phyloP scores from a whole-genome alignment of 2,797 vertebrate species.

The Echiichthys vipera region DNA sequence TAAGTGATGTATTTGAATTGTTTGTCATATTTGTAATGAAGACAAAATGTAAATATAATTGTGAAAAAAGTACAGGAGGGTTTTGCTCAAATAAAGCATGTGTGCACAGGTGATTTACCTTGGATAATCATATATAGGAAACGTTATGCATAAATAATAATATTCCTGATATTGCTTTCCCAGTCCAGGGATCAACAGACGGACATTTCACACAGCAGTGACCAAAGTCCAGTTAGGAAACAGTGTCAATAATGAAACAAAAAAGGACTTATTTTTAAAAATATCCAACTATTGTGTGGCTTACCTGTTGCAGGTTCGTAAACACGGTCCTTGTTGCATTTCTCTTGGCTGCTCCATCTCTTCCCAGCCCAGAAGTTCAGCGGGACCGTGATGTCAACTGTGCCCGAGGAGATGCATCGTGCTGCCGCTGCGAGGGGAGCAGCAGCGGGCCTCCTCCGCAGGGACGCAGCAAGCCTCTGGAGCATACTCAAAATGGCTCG shows the following conservation, averaged over 20 bases:
- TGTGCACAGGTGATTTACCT: not conserved
- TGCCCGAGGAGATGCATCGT: constrained; percentile 84
- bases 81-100: not conserved
- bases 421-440: constrained; percentile 53
- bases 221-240: constrained; percentile 57
- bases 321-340: constrained; percentile 79
- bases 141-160: not conserved
- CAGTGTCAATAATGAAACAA: not conserved
- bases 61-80: not conserved
- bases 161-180: not conserved
- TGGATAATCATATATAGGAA: not conserved
- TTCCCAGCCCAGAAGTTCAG: constrained; percentile 91
- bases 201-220: not conserved
- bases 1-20: no score
- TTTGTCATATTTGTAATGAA: no score
- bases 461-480: constrained; percentile 38
- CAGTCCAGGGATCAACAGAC: not conserved
- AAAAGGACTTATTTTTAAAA: not conserved
- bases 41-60: no score
- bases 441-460: constrained; percentile 39
- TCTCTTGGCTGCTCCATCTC: constrained; percentile 80
- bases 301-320: constrained; percentile 94
- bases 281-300: no score
- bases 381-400: constrained; percentile 79
- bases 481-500: constrained; percentile 46